A percentile compares a stretch with the other conserved stretches of the same genome.
These are phyloP conservation scores for Stictonetta naevosa DNA, from an alignment of 2,113 vertebrate species.

Conservation along the genomic window DNA sequence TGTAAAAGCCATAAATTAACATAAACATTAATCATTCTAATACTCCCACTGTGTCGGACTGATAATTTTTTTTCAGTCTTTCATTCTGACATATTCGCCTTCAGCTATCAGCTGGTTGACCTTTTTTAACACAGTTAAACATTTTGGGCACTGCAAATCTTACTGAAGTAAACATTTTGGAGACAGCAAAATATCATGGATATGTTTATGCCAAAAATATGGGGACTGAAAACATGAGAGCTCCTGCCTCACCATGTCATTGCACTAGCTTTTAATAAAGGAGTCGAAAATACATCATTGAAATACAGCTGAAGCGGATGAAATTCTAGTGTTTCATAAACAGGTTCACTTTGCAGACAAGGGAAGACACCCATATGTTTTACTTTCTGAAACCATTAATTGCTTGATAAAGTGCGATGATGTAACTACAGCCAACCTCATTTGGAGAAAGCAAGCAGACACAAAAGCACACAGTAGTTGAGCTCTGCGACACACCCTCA, in stretches of 20 bases:
- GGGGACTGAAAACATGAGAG: background rate
- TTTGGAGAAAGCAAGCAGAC: background rate
- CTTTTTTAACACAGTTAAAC: conserved; percentile 52
- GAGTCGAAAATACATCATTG: background rate
- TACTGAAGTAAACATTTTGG: conserved; percentile 43
- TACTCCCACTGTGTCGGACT: conserved; percentile 68
- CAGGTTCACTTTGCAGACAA: background rate
- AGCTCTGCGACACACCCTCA: background rate
- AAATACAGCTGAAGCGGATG: background rate
- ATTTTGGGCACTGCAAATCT: conserved; percentile 52
- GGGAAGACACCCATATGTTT: background rate
- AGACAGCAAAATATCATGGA: conserved; percentile 22
- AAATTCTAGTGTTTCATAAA: background rate
- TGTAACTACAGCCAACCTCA: background rate
- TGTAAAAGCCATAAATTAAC: conserved; percentile 76
- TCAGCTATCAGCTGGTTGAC: conserved; percentile 73
- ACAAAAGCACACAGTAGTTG: background rate
- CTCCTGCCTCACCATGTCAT: background rate
- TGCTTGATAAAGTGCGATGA: background rate
- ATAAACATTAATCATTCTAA: conserved; percentile 78
- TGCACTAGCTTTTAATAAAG: background rate
- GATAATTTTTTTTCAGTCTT: conserved; percentile 64
- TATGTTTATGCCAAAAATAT: background rate
- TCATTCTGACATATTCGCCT: conserved; percentile 64
- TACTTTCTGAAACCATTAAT: background rate